Percentiles rank a stretch among this genome's conserved stretches.
Conservation (phyloP, 2,797 vertebrate species). For the Tangara arthus region DNA sequence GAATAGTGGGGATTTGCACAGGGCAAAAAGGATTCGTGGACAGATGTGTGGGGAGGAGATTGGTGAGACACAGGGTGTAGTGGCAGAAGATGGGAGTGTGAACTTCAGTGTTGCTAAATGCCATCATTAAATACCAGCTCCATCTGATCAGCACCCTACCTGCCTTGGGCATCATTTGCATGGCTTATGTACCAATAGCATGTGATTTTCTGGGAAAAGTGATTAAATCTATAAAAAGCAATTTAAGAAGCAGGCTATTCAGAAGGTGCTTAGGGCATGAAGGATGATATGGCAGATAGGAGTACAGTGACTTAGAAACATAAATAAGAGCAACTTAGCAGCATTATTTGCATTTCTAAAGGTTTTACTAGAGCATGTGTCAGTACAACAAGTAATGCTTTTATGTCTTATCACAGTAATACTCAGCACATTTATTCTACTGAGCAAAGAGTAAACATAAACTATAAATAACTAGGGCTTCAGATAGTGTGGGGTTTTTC, state of each 20-base stretch:
- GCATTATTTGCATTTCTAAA: constrained; percentile 30
- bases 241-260: background rate
- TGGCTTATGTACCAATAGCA: background rate
- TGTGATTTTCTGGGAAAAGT: background rate
- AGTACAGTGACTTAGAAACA: background rate
- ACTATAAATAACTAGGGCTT: constrained; percentile 43
- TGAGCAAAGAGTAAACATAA: constrained; percentile 23
- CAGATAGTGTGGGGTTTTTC: background rate
- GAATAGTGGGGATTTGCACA: background rate
- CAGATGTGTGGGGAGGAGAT: background rate
- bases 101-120: background rate
- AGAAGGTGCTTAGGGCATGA: constrained; percentile 4
- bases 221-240: constrained; percentile 20
- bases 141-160: background rate
- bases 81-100: background rate
- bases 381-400: background rate
- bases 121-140: background rate
- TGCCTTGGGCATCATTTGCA: background rate
- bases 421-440: constrained; percentile 5
- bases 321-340: constrained; percentile 6
- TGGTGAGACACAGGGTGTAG: background rate
- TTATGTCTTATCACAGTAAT: constrained; percentile 40
- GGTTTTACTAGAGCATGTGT: background rate
- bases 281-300: background rate
- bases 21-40: background rate